Evolutionary conservation across 2,888 invertebrate species (phyloP).

Genomic region (Ceriagrion tenellum): DNA sequence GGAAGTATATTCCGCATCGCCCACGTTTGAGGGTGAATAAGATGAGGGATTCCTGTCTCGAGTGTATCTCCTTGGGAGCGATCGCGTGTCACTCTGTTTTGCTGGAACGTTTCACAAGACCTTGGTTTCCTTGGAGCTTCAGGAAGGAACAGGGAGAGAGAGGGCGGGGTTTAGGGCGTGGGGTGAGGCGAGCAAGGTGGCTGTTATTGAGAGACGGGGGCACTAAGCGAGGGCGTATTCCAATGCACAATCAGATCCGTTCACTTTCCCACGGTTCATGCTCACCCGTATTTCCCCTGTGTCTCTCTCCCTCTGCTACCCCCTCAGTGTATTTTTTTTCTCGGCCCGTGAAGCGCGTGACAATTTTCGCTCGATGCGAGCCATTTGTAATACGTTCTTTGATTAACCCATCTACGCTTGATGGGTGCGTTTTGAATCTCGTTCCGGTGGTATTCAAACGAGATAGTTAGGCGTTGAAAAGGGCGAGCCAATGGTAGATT

Average conservation of each 20-base stretch:
- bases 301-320: neutral
- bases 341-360: neutral
- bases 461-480: neutral
- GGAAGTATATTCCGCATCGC: neutral
- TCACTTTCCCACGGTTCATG: constrained; percentile 60
- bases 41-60: neutral
- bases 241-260: constrained; percentile 23
- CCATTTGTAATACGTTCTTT: neutral
- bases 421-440: neutral
- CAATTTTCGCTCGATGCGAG: neutral
- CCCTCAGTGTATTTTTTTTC: neutral
- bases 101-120: constrained; percentile 24
- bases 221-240: constrained; percentile 55
- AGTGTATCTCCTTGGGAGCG: neutral
- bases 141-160: constrained; percentile 17
- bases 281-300: neutral
- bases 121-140: constrained; percentile 28
- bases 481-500: neutral
- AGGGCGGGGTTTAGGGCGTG: constrained; percentile 22
- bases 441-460: neutral
- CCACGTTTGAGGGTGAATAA: neutral
- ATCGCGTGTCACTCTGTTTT: constrained; percentile 40
- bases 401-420: neutral
- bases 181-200: neutral
- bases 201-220: constrained; percentile 38